phyloP scores from a whole-genome alignment of 2,888 invertebrate species.

The Diaprepes abbreviatus region DNA sequence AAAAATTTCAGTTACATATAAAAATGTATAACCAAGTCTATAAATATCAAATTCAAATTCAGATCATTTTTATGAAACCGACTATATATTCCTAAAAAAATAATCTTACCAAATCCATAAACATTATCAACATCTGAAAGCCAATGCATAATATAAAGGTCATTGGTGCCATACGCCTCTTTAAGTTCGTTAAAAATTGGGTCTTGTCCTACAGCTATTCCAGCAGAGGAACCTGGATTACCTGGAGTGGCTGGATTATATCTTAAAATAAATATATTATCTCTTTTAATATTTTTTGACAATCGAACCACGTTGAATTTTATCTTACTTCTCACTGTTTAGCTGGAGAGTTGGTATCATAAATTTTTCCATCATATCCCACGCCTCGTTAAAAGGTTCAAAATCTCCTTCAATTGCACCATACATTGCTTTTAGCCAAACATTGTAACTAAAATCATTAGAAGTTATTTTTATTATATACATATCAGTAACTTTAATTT shows the following conservation, averaged over 20 bases:
- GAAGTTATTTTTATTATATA: no score
- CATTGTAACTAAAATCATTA: constrained; percentile 50
- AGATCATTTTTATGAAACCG: no score
- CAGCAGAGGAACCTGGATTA: constrained; percentile 39
- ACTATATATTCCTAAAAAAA: neutral
- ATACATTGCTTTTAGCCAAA: constrained; percentile 52
- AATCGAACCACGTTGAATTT: no score
- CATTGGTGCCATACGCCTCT: constrained; percentile 49
- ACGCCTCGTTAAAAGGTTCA: constrained; percentile 51
- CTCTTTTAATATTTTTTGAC: no score
- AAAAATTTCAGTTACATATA: no score
- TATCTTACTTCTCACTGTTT: constrained; percentile 50
- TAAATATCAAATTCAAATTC: no score
- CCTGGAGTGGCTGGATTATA: constrained; percentile 44
- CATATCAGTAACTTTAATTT: no score
- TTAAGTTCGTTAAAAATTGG: constrained; percentile 53
- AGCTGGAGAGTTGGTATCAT: constrained; percentile 49
- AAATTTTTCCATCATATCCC: constrained; percentile 52
- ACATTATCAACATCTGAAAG: constrained; percentile 54
- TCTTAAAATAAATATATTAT: constrained; percentile 17
- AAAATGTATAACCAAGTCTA: no score
- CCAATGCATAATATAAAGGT: constrained; percentile 55
- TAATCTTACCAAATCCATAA: constrained; percentile 53
- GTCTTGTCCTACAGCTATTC: constrained; percentile 52
- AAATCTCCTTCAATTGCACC: constrained; percentile 51